Percentiles rank a stretch among this genome's conserved stretches.
phyloP scores from a whole-genome alignment of 2,113 vertebrate genomes.

The Rhadina sibilatrix region DNA sequence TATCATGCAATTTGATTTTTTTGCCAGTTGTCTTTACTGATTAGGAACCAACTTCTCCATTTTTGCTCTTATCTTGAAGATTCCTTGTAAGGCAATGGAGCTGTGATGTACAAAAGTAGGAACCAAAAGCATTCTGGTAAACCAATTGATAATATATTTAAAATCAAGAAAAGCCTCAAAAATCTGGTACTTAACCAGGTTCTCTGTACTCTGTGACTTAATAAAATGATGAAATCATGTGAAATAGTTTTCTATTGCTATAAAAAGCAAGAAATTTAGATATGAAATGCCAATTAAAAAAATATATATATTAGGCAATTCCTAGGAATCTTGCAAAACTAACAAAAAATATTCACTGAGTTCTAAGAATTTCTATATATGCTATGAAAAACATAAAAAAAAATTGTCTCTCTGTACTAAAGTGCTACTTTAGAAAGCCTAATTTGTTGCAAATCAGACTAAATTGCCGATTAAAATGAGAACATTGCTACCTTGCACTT shows the following conservation, averaged over 20 bases:
- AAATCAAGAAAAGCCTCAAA: not conserved
- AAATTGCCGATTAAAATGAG: conserved; percentile 77
- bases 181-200: not conserved
- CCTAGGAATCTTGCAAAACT: not conserved
- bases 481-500: conserved; percentile 69
- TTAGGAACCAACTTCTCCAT: not conserved
- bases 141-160: not conserved
- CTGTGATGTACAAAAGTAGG: not conserved
- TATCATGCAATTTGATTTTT: not conserved
- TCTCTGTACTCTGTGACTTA: not conserved
- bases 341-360: not conserved
- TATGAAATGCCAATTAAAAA: not conserved
- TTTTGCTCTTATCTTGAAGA: not conserved
- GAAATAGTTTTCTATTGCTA: not conserved
- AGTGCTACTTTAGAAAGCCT: conserved; percentile 47
- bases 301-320: not conserved
- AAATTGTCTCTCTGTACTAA: conserved; percentile 9
- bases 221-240: not conserved
- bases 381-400: conserved; percentile 14
- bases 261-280: not conserved
- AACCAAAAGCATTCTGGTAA: not conserved
- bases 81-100: not conserved
- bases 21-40: not conserved
- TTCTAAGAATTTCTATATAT: not conserved
- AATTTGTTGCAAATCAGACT: conserved; percentile 74